Evolutionary conservation across 2,797 vertebrate genomes (phyloP), one percentile per base, ranked within the genome.

Genomic region (Sebastes baramenuke): DNA sequence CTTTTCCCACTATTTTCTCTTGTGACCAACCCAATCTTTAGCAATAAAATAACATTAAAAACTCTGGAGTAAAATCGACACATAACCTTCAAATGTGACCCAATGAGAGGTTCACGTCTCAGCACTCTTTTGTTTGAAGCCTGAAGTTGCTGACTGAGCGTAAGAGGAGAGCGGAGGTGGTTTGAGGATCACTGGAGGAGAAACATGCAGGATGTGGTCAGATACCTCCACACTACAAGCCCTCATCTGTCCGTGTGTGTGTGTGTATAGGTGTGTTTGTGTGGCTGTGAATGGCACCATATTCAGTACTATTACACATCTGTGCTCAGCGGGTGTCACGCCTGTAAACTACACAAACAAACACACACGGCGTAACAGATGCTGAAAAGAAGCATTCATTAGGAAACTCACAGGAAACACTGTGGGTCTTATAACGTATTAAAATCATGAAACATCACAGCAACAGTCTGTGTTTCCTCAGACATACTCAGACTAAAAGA

Each of bases 131-230:
- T 67, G 67, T 86, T 77, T 87, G 55, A 86, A 81, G 67, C 49
- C 71, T 73, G 59, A 79, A 82, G 66, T 64, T 87, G 92, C 93
- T 91, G 91, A 93, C 59, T 58, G 60, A 67, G 84, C n/a, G 71
- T 71, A 83, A 90, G 70, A 30, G 66, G 65, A 89, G 86, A 90
- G 80, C 29, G 1, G 9, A 79, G 72, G 72, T 69, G 79, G 83
- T 85, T 81, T 78, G 72, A 87, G 82, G 75, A 85, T 85, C 88
- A 80, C 62, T 34, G 81, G 77, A 81, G 88, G 62, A 85, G 88
- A 83, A 92, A 84, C 85, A 81, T 77, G 84, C 83, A 92, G 94
- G 93, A 94, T 92, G 93, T 92, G 93, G 93, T 91, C 77, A 61
- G 83, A 88, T 90, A 86, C 83, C 87, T 83, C 78, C 61, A 75